phyloP scores from a whole-genome alignment of 2,113 vertebrate species.

The Coturnix japonica region DNA sequence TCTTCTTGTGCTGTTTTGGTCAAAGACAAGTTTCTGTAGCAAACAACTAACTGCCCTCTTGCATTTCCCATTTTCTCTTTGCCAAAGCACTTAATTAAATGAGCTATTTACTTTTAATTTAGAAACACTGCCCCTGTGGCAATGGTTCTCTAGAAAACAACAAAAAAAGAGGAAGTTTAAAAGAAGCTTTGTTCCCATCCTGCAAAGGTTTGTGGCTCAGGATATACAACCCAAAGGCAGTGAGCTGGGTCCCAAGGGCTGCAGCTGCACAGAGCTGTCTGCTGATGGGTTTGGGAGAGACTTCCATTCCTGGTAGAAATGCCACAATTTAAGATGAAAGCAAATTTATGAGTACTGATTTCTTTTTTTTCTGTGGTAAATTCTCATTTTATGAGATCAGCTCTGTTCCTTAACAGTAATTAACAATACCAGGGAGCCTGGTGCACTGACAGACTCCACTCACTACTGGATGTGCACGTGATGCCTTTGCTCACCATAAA shows the following conservation, averaged over 20 bases:
- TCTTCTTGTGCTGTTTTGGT: background rate
- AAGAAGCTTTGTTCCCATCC: background rate
- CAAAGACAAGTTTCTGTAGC: background rate
- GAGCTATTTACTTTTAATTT: slow-evolving; percentile 68
- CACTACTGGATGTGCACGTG: fast-evolving
- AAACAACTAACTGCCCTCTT: slow-evolving; percentile 11
- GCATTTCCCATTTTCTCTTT: slow-evolving; percentile 19
- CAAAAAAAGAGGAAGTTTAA: background rate
- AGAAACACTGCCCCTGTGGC: slow-evolving; percentile 40
- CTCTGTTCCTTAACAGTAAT: slow-evolving; percentile 4
- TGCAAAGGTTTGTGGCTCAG: background rate
- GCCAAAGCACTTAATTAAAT: slow-evolving; percentile 65
- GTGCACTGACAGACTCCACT: fast-evolving
- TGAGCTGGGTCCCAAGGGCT: background rate
- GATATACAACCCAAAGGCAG: background rate
- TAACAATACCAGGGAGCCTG: background rate
- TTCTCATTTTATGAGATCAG: background rate
- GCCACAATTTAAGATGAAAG: slow-evolving; percentile 25
- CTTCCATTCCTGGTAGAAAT: background rate
- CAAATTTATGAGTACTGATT: background rate
- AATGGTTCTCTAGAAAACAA: background rate
- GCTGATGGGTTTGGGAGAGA: background rate
- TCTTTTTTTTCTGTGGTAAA: background rate
- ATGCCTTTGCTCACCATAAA: background rate
- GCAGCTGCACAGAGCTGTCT: background rate